phyloP scores from a whole-genome alignment of 2,888 invertebrate genomes.

The Zele albiditarsus region DNA sequence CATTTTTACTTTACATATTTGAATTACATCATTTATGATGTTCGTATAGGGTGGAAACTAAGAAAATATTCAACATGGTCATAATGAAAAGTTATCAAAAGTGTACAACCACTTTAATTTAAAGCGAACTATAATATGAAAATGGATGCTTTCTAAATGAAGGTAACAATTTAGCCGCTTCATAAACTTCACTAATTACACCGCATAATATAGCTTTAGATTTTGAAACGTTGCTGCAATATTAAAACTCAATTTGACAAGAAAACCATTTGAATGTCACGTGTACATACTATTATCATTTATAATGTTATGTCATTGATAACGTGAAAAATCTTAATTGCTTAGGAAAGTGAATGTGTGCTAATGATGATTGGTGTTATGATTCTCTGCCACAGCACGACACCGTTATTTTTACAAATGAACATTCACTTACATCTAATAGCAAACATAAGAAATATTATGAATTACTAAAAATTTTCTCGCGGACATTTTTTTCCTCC shows the following conservation, averaged over 20 bases:
- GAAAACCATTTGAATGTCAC: neutral
- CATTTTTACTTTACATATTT: neutral
- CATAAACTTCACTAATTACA: constrained; percentile 9
- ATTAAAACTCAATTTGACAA: constrained; percentile 18
- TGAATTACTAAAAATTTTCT: constrained; percentile 39
- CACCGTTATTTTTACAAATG: constrained; percentile 35
- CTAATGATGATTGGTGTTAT: neutral
- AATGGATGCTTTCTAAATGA: neutral
- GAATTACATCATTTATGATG: neutral
- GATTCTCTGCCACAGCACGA: neutral
- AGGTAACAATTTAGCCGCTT: constrained; percentile 12
- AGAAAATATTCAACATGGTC: neutral
- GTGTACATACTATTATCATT: neutral
- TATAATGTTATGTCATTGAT: constrained; percentile 1
- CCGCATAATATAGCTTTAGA: neutral
- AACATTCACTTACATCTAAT: constrained; percentile 34
- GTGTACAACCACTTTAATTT: neutral
- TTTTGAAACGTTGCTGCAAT: neutral
- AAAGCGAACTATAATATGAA: neutral
- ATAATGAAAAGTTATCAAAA: neutral
- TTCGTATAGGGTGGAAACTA: neutral
- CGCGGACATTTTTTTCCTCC: constrained; percentile 39
- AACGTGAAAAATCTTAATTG: neutral
- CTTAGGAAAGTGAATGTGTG: neutral
- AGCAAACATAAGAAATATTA: neutral